phyloP scores from a whole-genome alignment of 1,140 invertebrate species.

The Stenopsyche tienmushanensis region DNA sequence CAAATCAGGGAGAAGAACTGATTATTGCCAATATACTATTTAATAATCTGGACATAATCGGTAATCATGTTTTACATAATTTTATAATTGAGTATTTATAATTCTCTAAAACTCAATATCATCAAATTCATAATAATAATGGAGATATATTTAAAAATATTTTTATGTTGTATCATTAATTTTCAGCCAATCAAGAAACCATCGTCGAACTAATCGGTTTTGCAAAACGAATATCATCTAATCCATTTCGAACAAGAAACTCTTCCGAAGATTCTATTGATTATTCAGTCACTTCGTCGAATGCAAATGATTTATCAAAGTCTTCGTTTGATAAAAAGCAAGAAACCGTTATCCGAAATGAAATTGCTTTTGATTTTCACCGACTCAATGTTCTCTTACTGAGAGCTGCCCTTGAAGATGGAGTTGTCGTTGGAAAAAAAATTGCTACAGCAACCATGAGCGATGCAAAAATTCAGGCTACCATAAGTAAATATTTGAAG shows the following conservation, averaged over 20 bases:
- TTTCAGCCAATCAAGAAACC: conserved; percentile 89
- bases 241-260: conserved; percentile 5
- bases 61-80: conserved; percentile 49
- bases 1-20: conserved; percentile 60
- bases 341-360: conserved; percentile 56
- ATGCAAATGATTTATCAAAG: conserved; percentile 35
- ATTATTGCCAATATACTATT: conserved; percentile 86
- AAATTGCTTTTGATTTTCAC: conserved; percentile 91
- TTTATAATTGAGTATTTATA: conserved; percentile 41
- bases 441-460: conserved; percentile 91
- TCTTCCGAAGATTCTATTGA: background rate
- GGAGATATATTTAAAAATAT: background rate
- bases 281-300: conserved; percentile 12
- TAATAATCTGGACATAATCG: conserved; percentile 92
- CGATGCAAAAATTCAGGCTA: conserved; percentile 87
- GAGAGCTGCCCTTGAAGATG: conserved; percentile 73
- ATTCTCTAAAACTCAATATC: conserved; percentile 10
- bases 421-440: conserved; percentile 74
- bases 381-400: conserved; percentile 85
- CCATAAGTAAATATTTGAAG: conserved; percentile 63
- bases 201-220: conserved; percentile 91
- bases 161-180: conserved; percentile 19
- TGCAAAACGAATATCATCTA: conserved; percentile 64
- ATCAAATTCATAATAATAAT: too few species aligned
- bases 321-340: conserved; percentile 39